Evolutionary conservation across 1,140 invertebrate species (phyloP).

Genomic region (Zaprionus ornatus): DNA sequence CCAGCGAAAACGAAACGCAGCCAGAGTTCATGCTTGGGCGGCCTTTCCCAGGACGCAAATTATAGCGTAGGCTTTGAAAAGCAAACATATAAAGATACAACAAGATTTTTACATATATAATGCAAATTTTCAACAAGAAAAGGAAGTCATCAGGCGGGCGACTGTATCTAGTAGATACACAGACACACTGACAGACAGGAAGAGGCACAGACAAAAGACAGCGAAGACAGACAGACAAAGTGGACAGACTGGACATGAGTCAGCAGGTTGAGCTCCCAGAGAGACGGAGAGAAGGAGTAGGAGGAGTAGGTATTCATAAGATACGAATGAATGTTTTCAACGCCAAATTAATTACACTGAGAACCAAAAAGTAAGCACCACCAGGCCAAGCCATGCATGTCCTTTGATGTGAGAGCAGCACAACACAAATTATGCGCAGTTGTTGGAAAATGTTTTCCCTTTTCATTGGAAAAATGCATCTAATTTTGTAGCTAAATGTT

Average conservation of each 20-base stretch:
- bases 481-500: conserved; percentile 36
- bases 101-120: conserved; percentile 30
- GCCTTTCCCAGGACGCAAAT: conserved; percentile 67
- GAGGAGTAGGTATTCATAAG: conserved; percentile 25
- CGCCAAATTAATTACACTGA: conserved; percentile 70
- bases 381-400: conserved; percentile 64
- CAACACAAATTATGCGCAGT: conserved; percentile 51
- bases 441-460: conserved; percentile 28
- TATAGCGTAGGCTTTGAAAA: conserved; percentile 50
- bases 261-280: conserved; percentile 37
- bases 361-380: conserved; percentile 30
- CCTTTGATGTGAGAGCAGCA: conserved; percentile 59
- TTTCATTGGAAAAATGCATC: conserved; percentile 76
- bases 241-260: conserved; percentile 57
- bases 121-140: conserved; percentile 59
- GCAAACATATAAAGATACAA: conserved; percentile 15
- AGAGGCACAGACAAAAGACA: conserved; percentile 53
- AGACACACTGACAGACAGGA: conserved; percentile 42
- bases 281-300: neutral
- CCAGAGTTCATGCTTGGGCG: conserved; percentile 65
- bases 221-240: conserved; percentile 6
- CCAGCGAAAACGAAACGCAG: conserved; percentile 52
- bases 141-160: conserved; percentile 54
- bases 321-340: conserved; percentile 48
- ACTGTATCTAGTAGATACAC: neutral